Evolutionary conservation across 2,888 invertebrate genomes (phyloP).

Genomic region (Conomelus anceps): DNA sequence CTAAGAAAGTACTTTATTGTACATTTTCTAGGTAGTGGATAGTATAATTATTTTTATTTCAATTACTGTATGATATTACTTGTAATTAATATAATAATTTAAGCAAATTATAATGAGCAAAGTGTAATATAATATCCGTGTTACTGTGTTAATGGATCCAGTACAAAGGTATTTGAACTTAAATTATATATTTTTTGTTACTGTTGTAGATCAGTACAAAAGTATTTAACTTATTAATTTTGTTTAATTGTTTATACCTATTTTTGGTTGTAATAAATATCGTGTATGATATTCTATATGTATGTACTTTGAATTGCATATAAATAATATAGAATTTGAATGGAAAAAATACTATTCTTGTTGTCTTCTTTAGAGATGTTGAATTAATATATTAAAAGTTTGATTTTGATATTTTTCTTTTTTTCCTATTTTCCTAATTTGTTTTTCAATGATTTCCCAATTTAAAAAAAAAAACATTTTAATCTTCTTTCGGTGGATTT

Average conservation of each 20-base stretch:
- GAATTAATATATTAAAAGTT: background rate
- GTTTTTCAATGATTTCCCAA: too few relatives aligned
- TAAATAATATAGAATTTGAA: background rate
- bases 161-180: background rate
- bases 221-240: background rate
- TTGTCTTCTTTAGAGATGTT: background rate
- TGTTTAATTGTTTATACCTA: background rate
- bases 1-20: background rate
- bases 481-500: background rate
- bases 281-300: background rate
- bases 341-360: background rate
- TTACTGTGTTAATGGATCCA: background rate
- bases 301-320: background rate
- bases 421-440: background rate
- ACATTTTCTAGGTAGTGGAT: background rate
- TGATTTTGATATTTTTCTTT: background rate
- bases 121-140: background rate
- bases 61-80: background rate
- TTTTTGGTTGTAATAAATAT: background rate
- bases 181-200: background rate
- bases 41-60: background rate
- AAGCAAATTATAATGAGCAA: too few relatives aligned
- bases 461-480: too few relatives aligned
- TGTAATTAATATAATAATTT: background rate
- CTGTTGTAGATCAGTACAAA: background rate